phyloP scores from a whole-genome alignment of 2,888 invertebrate genomes.

The Encarsia formosa region DNA sequence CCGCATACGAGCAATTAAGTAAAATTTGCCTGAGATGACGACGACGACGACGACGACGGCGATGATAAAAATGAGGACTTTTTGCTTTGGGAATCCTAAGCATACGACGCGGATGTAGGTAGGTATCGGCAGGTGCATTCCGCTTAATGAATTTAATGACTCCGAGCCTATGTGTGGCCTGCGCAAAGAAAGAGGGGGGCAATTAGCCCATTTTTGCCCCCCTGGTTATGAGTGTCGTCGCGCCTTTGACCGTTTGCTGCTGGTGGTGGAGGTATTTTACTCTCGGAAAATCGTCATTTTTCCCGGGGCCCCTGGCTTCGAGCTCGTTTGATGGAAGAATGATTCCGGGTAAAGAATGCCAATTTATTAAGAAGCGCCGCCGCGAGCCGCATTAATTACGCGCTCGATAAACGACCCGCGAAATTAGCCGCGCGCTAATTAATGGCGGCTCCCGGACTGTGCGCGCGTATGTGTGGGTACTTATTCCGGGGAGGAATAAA shows the following conservation, averaged over 20 bases:
- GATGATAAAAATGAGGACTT: too few species aligned
- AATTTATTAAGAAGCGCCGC: slow-evolving; percentile 24
- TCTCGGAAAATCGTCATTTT: slow-evolving; percentile 25
- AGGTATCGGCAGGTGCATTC: slow-evolving; percentile 32
- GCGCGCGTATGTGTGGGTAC: too few species aligned
- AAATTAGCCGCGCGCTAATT: slow-evolving; percentile 26
- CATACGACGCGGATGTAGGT: too few species aligned
- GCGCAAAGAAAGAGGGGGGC: neutral
- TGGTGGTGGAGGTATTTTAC: neutral
- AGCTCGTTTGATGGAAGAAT: slow-evolving; percentile 7
- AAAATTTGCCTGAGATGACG: too few species aligned
- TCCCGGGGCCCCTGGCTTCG: slow-evolving; percentile 8
- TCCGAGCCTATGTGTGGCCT: slow-evolving; percentile 6
- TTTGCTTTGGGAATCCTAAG: too few species aligned
- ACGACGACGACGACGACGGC: too few species aligned
- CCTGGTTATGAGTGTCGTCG: slow-evolving; percentile 4
- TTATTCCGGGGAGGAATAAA: slow-evolving; percentile 17
- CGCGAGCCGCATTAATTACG: slow-evolving; percentile 30
- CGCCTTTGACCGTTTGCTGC: neutral
- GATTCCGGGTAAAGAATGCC: slow-evolving; percentile 25
- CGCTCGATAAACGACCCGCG: slow-evolving; percentile 24
- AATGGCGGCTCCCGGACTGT: too few species aligned
- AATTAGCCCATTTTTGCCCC: slow-evolving; percentile 29
- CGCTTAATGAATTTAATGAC: slow-evolving; percentile 40
- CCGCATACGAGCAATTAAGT: too few species aligned